A percentile compares a stretch with the other conserved stretches of the same genome.
Evolutionary conservation across 2,113 vertebrate genomes (phyloP).

Genomic region (Neopipo cinnamomea): DNA sequence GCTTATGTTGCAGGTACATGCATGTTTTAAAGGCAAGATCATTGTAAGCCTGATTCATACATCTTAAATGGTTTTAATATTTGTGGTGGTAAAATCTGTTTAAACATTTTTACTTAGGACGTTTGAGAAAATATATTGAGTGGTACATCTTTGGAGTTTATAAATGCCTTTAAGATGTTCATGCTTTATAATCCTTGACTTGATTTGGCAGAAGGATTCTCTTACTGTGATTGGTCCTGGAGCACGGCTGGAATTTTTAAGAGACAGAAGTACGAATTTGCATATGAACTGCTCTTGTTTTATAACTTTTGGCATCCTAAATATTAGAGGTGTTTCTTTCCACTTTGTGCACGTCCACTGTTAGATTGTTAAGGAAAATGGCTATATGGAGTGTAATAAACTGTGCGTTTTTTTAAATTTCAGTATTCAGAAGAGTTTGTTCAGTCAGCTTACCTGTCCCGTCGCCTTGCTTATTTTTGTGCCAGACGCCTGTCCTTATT

Average conservation of each 20-base stretch:
- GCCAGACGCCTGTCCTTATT: conserved; percentile 73
- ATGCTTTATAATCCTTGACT: not conserved
- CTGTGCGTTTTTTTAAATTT: not conserved
- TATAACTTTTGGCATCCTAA: not conserved
- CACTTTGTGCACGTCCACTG: not conserved
- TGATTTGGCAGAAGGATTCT: not conserved
- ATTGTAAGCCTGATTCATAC: not conserved
- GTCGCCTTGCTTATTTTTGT: conserved; percentile 79
- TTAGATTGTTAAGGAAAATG: not conserved
- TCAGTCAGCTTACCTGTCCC: conserved; percentile 79
- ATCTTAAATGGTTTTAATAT: not conserved
- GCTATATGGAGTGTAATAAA: not conserved
- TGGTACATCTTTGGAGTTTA: not conserved
- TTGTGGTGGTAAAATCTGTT: not conserved
- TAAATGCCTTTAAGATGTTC: not conserved
- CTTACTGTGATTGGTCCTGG: not conserved
- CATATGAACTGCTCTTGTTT: not conserved
- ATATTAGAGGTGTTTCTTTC: not conserved
- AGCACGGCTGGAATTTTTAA: not conserved
- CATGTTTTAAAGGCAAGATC: not conserved
- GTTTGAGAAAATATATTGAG: not conserved
- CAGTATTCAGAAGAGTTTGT: conserved; percentile 82
- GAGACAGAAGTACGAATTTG: not conserved
- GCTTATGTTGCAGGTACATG: conserved; percentile 72
- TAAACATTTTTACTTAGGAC: not conserved